Base-by-base conservation (phyloP, 1,140 invertebrate species). In the Scaptodrosophila lebanonensis region DNA sequence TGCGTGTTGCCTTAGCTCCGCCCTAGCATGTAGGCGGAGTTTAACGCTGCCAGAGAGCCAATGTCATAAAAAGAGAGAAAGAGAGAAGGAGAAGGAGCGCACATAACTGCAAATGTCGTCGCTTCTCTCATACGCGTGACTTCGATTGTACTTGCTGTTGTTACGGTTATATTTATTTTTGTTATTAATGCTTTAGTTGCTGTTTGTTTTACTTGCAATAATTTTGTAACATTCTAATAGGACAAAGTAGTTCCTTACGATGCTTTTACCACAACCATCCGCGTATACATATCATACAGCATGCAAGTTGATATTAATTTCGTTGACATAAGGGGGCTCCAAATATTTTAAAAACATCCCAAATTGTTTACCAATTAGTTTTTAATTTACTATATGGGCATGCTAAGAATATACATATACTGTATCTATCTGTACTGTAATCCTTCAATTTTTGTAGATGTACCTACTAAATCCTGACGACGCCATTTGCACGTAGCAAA, bases 171-270 rank as follows among this genome's bases (percentile, higher is more conserved):
- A 11, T 22, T 3, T 9, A 8, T 25, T 25, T 3, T 25, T 25
- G 22, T 8, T 8, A 11, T 17, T 27, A 40, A 32, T 45, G 57
- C 20, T 16, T 52, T 32, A 59, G 50, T 54, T 48, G 53, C 48
- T 32, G 54, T 82, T 82, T 82, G 75, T 75, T 82, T 82, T 76
- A 82, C 70, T 82, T 82, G 66, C 75, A 82, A 83, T 82, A 60
- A 54, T 51, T 70, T 77, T 82, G 75, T 83, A 76, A 82, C 75
- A 82, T 82, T 82, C 76, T 70, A 82, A 82, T 82, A 82, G 75
- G 75, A 66, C 76, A 75, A 51, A 51, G 30, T 56, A 13, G 52
- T 48, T 54, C 67, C 67, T 50, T 27, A 6, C 44, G 47, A 35
- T 22, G 18, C 42, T 33, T 20, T 59, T 45, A 11, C 2, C 40